A percentile compares a stretch with the other conserved stretches of the same genome.
These are phyloP conservation scores for Scaptomyza tumidula DNA, from an alignment of 2,888 invertebrate species.

Conservation along the genomic window DNA sequence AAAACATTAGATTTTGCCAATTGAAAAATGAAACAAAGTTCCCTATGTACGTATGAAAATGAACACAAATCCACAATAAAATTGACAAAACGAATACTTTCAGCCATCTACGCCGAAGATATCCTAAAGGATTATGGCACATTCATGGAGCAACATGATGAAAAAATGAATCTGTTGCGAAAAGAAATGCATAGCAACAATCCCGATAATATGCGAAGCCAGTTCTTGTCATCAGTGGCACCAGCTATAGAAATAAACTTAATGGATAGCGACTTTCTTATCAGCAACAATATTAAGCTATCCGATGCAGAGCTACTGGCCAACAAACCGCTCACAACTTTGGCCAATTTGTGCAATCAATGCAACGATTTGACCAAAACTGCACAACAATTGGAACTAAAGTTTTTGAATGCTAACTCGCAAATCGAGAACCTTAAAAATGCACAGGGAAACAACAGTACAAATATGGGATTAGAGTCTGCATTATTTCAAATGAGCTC, in stretches of 20 bases:
- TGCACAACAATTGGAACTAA: slow-evolving; percentile 87
- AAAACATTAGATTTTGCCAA: slow-evolving; percentile 20
- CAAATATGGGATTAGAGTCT: slow-evolving; percentile 54
- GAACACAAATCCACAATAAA: not conserved
- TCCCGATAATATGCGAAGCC: slow-evolving; percentile 1
- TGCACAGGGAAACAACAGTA: slow-evolving; percentile 13
- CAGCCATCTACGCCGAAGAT: slow-evolving; percentile 78
- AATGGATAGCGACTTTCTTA: slow-evolving; percentile 7
- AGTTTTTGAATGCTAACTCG: slow-evolving; percentile 82
- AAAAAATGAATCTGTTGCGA: slow-evolving; percentile 61
- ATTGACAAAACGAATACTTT: not conserved
- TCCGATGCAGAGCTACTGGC: slow-evolving; percentile 91
- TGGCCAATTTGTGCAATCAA: slow-evolving; percentile 92
- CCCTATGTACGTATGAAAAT: slow-evolving; percentile 45
- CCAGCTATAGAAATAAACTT: slow-evolving; percentile 71
- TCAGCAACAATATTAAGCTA: slow-evolving; percentile 18
- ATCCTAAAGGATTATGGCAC: slow-evolving; percentile 80
- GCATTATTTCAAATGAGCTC: slow-evolving; percentile 84
- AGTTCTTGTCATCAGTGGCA: slow-evolving; percentile 18
- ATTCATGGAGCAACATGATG: slow-evolving; percentile 80
- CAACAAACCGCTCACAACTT: slow-evolving; percentile 91
- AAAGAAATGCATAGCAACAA: slow-evolving; percentile 34
- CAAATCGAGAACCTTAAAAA: slow-evolving; percentile 28
- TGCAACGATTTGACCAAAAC: slow-evolving; percentile 88
- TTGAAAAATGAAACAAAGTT: slow-evolving; percentile 46